These are phyloP conservation scores for Ceramica pisi DNA, from an alignment of 2,888 invertebrate genomes.

Conservation along the genomic window DNA sequence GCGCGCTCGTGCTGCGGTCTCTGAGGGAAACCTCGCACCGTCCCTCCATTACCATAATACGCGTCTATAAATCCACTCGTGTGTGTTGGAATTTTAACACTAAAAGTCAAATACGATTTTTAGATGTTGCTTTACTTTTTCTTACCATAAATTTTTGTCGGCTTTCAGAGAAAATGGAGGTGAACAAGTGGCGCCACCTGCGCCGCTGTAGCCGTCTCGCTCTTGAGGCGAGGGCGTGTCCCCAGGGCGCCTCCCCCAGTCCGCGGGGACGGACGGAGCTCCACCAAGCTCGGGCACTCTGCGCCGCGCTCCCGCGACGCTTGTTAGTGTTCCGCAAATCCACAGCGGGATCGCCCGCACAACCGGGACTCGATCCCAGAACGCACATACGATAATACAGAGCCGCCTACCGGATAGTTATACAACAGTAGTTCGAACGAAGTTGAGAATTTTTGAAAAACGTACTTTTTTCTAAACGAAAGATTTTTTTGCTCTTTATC, in stretches of 20 bases:
- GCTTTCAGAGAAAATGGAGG: slow-evolving; percentile 58
- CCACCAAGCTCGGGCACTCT: slow-evolving; percentile 89
- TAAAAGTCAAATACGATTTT: slow-evolving; percentile 60
- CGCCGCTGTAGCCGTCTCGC: slow-evolving; percentile 84
- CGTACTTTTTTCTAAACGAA: slow-evolving; percentile 40
- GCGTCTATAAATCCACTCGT: slow-evolving; percentile 71
- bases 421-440: slow-evolving; percentile 63
- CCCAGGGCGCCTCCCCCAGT: slow-evolving; percentile 89
- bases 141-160: slow-evolving; percentile 42
- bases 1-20: slow-evolving; percentile 79
- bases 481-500: slow-evolving; percentile 59
- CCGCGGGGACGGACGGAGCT: slow-evolving; percentile 90
- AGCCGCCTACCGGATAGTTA: slow-evolving; percentile 84
- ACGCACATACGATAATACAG: slow-evolving; percentile 88
- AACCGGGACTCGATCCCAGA: slow-evolving; percentile 89
- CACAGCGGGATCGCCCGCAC: slow-evolving; percentile 91
- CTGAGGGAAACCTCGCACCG: slow-evolving; percentile 80
- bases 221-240: slow-evolving; percentile 91
- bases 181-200: slow-evolving; percentile 86
- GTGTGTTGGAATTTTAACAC: slow-evolving; percentile 40
- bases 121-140: slow-evolving; percentile 29
- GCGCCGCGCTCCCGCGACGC: slow-evolving; percentile 89
- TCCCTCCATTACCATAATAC: slow-evolving; percentile 80
- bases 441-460: slow-evolving; percentile 46
- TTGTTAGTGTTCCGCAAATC: slow-evolving; percentile 91